These are phyloP conservation scores for Branchipolynoe longqiensis DNA, from an alignment of 2,888 invertebrate species.

Conservation along the genomic window DNA sequence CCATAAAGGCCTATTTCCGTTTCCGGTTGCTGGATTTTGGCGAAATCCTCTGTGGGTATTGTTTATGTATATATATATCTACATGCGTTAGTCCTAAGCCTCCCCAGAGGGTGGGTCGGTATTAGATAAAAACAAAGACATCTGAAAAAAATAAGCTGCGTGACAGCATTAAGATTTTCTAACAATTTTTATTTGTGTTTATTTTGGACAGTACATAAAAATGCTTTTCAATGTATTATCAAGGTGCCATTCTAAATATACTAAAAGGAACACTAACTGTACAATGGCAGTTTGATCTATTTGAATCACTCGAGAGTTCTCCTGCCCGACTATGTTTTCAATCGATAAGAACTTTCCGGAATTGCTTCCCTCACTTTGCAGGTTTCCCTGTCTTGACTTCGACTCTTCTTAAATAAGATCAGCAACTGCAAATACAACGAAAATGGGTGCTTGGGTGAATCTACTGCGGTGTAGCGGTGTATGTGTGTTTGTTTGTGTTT, in stretches of 20 bases:
- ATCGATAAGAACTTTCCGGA: background rate
- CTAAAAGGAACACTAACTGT: background rate
- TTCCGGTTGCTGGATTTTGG: too few species aligned
- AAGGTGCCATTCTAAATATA: background rate
- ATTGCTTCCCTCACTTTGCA: background rate
- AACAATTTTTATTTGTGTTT: too few species aligned
- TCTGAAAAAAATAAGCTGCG: too few species aligned
- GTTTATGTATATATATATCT: too few species aligned
- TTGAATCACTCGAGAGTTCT: background rate
- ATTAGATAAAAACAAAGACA: too few species aligned
- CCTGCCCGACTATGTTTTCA: background rate
- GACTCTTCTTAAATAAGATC: slow-evolving; percentile 8
- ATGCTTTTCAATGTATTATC: background rate
- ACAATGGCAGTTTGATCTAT: slow-evolving; percentile 3
- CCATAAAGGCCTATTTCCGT: too few species aligned
- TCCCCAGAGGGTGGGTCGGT: too few species aligned
- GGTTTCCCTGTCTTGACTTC: background rate
- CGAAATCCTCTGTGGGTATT: too few species aligned
- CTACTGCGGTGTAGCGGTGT: background rate
- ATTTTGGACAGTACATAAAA: too few species aligned
- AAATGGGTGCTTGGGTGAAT: background rate
- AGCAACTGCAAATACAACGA: slow-evolving; percentile 1
- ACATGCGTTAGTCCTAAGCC: too few species aligned
- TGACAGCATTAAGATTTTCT: too few species aligned
- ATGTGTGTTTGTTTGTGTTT: too few species aligned